phyloP scores from a whole-genome alignment of 2,888 invertebrate species.

The Opisthograptis luteolata region DNA sequence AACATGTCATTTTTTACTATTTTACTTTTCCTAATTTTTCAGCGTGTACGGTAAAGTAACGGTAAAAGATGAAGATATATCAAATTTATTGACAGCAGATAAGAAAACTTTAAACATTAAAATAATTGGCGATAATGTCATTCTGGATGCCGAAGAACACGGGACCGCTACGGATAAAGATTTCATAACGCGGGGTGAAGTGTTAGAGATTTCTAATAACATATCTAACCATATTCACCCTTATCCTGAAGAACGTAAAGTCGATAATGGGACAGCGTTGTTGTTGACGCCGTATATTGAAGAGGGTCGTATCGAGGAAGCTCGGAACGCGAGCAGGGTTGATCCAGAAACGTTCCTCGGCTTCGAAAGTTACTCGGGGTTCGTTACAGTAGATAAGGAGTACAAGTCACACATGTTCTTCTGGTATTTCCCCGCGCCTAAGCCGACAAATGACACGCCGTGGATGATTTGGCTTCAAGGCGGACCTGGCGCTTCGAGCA shows the following conservation, averaged over 20 bases:
- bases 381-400: conserved; percentile 88
- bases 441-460: conserved; percentile 80
- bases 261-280: conserved; percentile 59
- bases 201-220: conserved; percentile 36
- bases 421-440: conserved; percentile 90
- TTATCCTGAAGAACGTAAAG: conserved; percentile 32
- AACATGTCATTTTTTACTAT: not conserved
- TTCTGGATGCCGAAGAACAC: conserved; percentile 5
- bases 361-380: conserved; percentile 80
- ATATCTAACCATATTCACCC: conserved; percentile 29
- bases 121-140: conserved; percentile 10
- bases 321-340: conserved; percentile 59
- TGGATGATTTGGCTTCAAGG: conserved; percentile 96
- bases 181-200: conserved; percentile 27
- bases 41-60: conserved; percentile 56
- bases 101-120: conserved; percentile 17
- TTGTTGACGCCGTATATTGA: conserved; percentile 69
- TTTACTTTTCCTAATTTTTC: conserved; percentile 9
- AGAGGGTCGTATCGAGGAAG: conserved; percentile 62
- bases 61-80: conserved; percentile 35
- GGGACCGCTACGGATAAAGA: conserved; percentile 16
- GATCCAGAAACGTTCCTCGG: conserved; percentile 60
- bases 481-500: conserved; percentile 91
- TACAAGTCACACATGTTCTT: conserved; percentile 91
- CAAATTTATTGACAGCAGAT: conserved; percentile 20